Percentiles rank a stretch among this genome's conserved stretches.
These are phyloP conservation scores for Ceratosolen solmsi DNA, from an alignment of 1,140 invertebrate genomes.

Conservation along the genomic window DNA sequence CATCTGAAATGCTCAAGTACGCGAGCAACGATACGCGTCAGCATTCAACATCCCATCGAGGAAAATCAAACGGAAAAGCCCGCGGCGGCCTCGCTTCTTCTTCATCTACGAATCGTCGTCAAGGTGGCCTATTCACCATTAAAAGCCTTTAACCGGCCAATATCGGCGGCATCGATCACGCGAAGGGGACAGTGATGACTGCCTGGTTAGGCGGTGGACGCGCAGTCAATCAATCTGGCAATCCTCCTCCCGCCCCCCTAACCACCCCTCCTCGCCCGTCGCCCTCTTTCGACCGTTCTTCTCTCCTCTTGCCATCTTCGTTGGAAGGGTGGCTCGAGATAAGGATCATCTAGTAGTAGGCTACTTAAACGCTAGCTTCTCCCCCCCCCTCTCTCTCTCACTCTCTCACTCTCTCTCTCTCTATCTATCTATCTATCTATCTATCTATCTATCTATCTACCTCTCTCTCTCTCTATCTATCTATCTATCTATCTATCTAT, in stretches of 20 bases:
- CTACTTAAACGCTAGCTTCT: no score
- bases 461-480: no score
- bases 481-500: no score
- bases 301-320: neutral
- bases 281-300: no score
- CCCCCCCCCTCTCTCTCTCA: neutral
- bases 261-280: neutral
- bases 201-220: conserved; percentile 25
- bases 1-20: neutral
- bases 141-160: conserved; percentile 44
- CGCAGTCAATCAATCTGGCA: conserved; percentile 47
- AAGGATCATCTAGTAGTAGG: no score
- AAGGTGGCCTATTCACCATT: conserved; percentile 36
- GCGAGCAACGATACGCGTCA: neutral
- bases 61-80: conserved; percentile 22
- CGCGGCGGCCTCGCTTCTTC: neutral
- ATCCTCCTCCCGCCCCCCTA: neutral
- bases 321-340: neutral
- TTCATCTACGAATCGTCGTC: neutral
- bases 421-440: no score
- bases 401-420: neutral
- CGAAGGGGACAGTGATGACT: conserved; percentile 42
- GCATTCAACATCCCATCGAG: neutral
- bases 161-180: conserved; percentile 50
- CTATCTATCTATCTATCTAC: no score